Conservation (phyloP, 1,140 invertebrate genomes). For the Pogonomyrmex barbatus region DNA sequence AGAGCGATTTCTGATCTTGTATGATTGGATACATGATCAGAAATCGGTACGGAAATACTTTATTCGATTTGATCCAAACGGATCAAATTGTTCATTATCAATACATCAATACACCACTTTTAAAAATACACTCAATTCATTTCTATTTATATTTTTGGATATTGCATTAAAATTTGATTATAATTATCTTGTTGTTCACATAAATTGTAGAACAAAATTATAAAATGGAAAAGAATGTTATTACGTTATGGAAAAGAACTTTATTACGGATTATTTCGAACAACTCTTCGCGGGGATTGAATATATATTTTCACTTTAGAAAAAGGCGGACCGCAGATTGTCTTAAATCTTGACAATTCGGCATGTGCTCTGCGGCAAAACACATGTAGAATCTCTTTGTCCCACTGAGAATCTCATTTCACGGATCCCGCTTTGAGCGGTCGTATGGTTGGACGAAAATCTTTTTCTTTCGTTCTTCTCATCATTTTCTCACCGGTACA, state of each 20-base stretch:
- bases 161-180: not conserved
- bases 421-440: conserved; percentile 49
- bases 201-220: not conserved
- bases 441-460: not conserved
- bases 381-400: conserved; percentile 51
- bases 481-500: conserved; percentile 39
- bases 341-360: conserved; percentile 1
- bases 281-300: not conserved
- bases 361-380: not conserved
- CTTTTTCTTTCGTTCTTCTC: conserved; percentile 25
- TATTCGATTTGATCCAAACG: not conserved
- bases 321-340: not conserved
- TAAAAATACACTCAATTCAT: not conserved
- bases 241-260: no score
- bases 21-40: not conserved
- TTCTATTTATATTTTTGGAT: not conserved
- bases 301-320: not conserved
- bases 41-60: no score
- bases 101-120: not conserved
- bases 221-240: not conserved
- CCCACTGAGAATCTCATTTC: conserved; percentile 69
- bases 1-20: not conserved
- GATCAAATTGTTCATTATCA: no score
- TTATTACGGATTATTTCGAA: not conserved
- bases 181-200: not conserved